Evolutionary conservation across 2,888 invertebrate genomes (phyloP), one percentile per base, ranked within the genome.

Genomic region (Tineola bisselliella): DNA sequence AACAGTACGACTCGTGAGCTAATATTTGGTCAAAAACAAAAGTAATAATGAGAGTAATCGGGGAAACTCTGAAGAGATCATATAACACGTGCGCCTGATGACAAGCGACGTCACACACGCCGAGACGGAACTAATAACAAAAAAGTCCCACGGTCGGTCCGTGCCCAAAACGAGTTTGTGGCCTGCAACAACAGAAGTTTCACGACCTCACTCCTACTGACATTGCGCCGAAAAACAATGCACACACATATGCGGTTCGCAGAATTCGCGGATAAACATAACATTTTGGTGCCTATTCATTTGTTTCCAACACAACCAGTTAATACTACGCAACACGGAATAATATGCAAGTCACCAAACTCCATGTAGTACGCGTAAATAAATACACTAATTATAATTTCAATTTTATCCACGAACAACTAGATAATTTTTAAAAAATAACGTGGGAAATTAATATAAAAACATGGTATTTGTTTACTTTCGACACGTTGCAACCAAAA

Each of bases 51-150:
- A 10, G 38, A 38, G 25, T 25, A 25, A 25, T 10, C 38, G 10
- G 38, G 38, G 38, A 38, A 38, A 38, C 38, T 48, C 15, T 8
- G 48, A 48, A 17, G 15, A 15, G 48, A 17, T 13, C 30, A 19
- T 4, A 44, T 8, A 44, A 61, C 61, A 62, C 48, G 44, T 62
- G 59, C 59, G 60, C n/a, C 31, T 33, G 52, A 52, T 48, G 59
- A 62, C 52, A 62, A 13, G 43, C 4, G 43, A 59, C 62, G 48
- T 17, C 31, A 13, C 10, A 38, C 48, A 43, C 63, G 63, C 65
- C 66, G 65, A 74, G 69, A 69, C 76, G 75, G 72, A 79, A 77
- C 74, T 78, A 74, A 76, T 72, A 73, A 70, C 71, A 69, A 70
- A 74, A 71, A 74, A 73, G 72, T 78, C 77, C 75, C 72, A 77